Conservation (phyloP, 1,140 invertebrate species). For the Phenacoccus solenopsis region DNA sequence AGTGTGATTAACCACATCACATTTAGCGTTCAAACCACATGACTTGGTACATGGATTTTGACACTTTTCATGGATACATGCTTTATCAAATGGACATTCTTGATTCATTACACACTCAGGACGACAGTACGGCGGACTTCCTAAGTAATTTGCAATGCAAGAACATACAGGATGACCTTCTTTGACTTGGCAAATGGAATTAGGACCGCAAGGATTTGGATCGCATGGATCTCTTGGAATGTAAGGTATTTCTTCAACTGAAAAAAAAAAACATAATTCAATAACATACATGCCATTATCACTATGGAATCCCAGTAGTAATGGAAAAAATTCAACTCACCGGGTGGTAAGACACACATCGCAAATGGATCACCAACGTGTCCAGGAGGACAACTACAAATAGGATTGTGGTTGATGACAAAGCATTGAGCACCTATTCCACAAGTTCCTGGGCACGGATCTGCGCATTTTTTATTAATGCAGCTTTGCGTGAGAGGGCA, state of each 20-base stretch:
- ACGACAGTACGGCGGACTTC: constrained; percentile 42
- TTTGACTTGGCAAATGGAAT: constrained; percentile 70
- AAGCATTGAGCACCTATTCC: constrained; percentile 57
- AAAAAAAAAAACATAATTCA: constrained; percentile 13
- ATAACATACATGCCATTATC: not conserved
- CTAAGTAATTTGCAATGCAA: constrained; percentile 47
- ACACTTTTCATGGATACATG: constrained; percentile 69
- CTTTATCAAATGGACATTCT: constrained; percentile 48
- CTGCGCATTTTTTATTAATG: constrained; percentile 59
- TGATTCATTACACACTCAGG: constrained; percentile 44
- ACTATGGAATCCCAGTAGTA: no score
- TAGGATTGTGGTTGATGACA: constrained; percentile 68
- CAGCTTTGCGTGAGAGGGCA: constrained; percentile 62
- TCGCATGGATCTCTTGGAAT: constrained; percentile 48
- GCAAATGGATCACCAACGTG: constrained; percentile 67
- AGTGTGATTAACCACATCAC: constrained; percentile 65
- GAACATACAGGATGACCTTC: constrained; percentile 63
- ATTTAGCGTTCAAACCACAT: constrained; percentile 66
- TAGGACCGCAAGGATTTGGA: constrained; percentile 69
- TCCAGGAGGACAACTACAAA: constrained; percentile 60
- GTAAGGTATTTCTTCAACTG: constrained; percentile 31
- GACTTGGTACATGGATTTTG: constrained; percentile 55
- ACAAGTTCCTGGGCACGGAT: constrained; percentile 66
- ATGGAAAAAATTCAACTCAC: no score
- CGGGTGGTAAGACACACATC: constrained; percentile 44